phyloP scores from a whole-genome alignment of 2,797 vertebrate species.

The Hemibagrus guttatus region DNA sequence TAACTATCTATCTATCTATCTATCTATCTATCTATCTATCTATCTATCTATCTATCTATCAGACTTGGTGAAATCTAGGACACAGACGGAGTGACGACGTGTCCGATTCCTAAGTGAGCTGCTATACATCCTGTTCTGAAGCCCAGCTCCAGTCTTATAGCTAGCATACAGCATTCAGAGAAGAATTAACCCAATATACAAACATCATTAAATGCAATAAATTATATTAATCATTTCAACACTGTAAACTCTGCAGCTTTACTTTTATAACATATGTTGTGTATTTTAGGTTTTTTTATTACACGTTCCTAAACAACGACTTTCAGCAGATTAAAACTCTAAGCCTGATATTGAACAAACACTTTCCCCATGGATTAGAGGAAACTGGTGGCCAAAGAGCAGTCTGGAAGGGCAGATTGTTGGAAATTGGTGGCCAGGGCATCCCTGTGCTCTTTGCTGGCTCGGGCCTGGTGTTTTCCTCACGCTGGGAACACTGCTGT shows the following conservation, averaged over 20 bases:
- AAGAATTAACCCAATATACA: neutral
- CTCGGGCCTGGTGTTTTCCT: neutral
- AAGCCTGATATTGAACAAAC: neutral
- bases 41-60: neutral
- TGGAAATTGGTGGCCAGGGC: neutral
- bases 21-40: neutral
- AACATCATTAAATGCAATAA: neutral
- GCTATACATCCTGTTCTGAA: neutral
- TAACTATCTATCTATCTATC: neutral
- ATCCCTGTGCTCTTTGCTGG: conserved; percentile 41
- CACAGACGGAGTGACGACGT: neutral
- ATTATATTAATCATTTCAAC: neutral
- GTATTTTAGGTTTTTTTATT: neutral
- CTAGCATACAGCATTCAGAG: no score
- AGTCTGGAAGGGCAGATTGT: conserved; percentile 70
- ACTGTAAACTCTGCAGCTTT: neutral
- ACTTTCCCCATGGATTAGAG: conserved; percentile 2
- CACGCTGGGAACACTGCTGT: conserved; percentile 44
- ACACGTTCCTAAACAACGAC: conserved; percentile 1
- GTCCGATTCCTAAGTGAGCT: neutral
- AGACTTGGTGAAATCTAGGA: neutral
- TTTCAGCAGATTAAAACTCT: conserved; percentile 26
- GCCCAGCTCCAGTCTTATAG: neutral
- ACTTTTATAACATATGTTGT: neutral
- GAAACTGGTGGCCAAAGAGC: conserved; percentile 59